phyloP scores from a whole-genome alignment of 2,113 vertebrate species.

The Pygoscelis adeliae region DNA sequence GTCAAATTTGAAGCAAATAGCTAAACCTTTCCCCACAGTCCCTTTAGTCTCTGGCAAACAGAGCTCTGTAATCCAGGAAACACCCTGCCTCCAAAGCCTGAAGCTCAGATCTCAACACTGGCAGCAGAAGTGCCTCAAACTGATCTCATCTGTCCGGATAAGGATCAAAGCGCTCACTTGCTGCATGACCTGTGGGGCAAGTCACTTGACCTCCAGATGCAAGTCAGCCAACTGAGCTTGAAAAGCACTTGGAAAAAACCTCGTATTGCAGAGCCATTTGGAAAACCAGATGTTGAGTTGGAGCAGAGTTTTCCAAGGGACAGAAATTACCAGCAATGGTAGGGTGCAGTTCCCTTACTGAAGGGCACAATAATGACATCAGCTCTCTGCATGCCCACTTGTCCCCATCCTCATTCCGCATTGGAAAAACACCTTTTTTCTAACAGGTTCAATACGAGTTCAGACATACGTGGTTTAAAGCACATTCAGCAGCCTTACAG shows the following conservation, averaged over 20 bases:
- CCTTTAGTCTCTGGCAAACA: background rate
- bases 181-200: background rate
- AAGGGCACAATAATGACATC: background rate
- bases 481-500: background rate
- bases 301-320: background rate
- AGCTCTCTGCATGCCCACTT: background rate
- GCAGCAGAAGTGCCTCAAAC: background rate
- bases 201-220: background rate
- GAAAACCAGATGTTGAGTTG: background rate
- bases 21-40: background rate
- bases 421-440: background rate
- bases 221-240: background rate
- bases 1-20: background rate
- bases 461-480: background rate
- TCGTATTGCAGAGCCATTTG: background rate
- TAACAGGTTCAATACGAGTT: background rate
- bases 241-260: background rate
- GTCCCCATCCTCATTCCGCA: background rate
- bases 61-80: background rate
- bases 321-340: background rate
- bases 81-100: background rate
- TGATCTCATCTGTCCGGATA: background rate
- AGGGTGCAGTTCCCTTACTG: background rate
- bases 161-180: background rate
- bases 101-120: background rate